Evolutionary conservation across 1,140 invertebrate genomes (phyloP).

Genomic region (Neomicropteryx cornuta): DNA sequence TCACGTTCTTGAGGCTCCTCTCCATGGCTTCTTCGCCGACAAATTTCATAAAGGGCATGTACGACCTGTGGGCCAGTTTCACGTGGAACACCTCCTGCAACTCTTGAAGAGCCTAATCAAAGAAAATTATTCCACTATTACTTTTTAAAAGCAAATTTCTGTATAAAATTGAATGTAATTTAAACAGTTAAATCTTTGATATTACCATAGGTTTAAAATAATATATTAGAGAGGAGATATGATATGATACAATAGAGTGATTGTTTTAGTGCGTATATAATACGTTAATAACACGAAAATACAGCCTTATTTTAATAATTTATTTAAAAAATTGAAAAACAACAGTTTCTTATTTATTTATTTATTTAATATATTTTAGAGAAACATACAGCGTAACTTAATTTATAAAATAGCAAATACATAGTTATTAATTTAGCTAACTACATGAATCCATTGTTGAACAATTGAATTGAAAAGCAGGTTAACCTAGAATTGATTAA

Average conservation of each 20-base stretch:
- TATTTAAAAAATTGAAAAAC: not conserved
- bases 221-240: not conserved
- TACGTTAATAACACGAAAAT: too few species aligned
- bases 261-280: slow-evolving; percentile 2
- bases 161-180: not conserved
- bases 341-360: too few species aligned
- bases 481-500: too few species aligned
- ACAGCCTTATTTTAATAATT: too few species aligned
- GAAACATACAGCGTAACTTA: too few species aligned
- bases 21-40: slow-evolving; percentile 62
- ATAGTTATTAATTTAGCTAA: too few species aligned
- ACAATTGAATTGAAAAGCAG: too few species aligned
- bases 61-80: slow-evolving; percentile 73
- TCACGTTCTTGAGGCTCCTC: slow-evolving; percentile 62
- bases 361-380: not conserved
- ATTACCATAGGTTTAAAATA: not conserved
- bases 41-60: slow-evolving; percentile 68
- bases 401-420: too few species aligned
- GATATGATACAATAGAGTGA: not conserved
- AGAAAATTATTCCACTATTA: too few species aligned
- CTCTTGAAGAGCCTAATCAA: slow-evolving; percentile 66
- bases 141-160: slow-evolving; percentile 2
- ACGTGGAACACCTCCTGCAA: slow-evolving; percentile 69
- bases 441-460: too few species aligned
- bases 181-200: not conserved